Evolutionary conservation across 2,888 invertebrate genomes (phyloP).

Genomic region (Apoderus coryli): DNA sequence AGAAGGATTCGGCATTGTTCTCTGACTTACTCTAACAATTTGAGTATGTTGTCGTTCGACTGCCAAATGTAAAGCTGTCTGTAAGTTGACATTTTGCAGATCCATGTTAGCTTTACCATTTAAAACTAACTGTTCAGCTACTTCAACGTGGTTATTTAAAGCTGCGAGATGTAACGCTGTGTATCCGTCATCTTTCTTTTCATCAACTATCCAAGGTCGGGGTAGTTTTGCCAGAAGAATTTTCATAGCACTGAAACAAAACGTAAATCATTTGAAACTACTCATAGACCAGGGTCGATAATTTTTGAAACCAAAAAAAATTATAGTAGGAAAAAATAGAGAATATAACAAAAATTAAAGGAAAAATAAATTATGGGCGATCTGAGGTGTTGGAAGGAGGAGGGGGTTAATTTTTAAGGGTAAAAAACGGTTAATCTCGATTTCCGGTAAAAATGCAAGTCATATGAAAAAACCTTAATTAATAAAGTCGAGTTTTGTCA

Average conservation of each 20-base stretch:
- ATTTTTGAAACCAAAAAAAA: too few relatives aligned
- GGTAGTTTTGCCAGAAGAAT: constrained; percentile 85
- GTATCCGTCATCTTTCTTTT: constrained; percentile 97
- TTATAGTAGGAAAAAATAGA: too few relatives aligned
- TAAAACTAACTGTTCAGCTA: constrained; percentile 78
- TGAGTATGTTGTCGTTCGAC: constrained; percentile 97
- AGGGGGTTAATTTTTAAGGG: too few relatives aligned
- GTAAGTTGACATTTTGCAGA: constrained; percentile 89
- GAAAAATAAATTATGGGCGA: not conserved
- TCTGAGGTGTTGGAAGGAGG: too few relatives aligned
- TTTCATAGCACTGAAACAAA: constrained; percentile 77
- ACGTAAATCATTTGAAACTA: constrained; percentile 10
- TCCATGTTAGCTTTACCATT: constrained; percentile 88
- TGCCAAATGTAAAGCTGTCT: constrained; percentile 85
- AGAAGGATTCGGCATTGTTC: constrained; percentile 1
- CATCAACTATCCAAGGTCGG: constrained; percentile 94
- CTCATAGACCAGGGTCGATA: too few relatives aligned
- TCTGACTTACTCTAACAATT: constrained; percentile 64
- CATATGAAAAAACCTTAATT: too few relatives aligned
- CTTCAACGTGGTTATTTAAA: constrained; percentile 93
- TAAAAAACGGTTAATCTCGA: too few relatives aligned
- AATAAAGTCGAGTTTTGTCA: too few relatives aligned
- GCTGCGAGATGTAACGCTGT: constrained; percentile 92
- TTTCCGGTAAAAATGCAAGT: too few relatives aligned
- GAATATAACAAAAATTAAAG: too few relatives aligned